Conservation (phyloP, 2,797 vertebrate genomes). For the Poeciliopsis gracilis region DNA sequence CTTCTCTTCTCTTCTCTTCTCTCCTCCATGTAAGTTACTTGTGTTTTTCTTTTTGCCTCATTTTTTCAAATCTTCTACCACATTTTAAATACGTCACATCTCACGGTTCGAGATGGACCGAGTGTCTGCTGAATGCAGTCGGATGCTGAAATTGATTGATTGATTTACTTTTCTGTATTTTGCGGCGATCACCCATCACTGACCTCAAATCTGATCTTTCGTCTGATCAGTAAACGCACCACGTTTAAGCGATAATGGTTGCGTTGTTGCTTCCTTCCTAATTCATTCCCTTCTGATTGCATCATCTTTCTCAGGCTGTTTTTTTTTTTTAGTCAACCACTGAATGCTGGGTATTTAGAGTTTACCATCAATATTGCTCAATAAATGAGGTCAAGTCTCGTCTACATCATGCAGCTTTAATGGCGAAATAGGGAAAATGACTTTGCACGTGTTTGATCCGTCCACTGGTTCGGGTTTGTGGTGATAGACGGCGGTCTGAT, state of each 20-base stretch:
- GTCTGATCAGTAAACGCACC: no score
- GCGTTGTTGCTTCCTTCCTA: no score
- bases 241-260: no score
- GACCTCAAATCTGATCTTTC: no score
- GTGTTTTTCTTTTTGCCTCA: neutral
- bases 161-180: neutral
- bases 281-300: no score
- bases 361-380: neutral
- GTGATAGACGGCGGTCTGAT: neutral
- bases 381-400: neutral
- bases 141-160: neutral
- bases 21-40: neutral
- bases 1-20: neutral
- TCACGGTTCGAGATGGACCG: neutral
- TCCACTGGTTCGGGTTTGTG: neutral
- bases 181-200: neutral
- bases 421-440: constrained; percentile 2
- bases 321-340: no score
- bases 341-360: neutral
- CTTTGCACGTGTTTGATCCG: neutral
- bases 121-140: neutral
- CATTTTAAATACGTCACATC: neutral
- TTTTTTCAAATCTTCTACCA: neutral
- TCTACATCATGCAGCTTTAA: neutral
- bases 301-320: no score